A percentile compares a stretch with the other conserved stretches of the same genome.
These are phyloP conservation scores for Micromussa lordhowensis DNA, from an alignment of 92 coral and sea anemone species.

Conservation along the genomic window DNA sequence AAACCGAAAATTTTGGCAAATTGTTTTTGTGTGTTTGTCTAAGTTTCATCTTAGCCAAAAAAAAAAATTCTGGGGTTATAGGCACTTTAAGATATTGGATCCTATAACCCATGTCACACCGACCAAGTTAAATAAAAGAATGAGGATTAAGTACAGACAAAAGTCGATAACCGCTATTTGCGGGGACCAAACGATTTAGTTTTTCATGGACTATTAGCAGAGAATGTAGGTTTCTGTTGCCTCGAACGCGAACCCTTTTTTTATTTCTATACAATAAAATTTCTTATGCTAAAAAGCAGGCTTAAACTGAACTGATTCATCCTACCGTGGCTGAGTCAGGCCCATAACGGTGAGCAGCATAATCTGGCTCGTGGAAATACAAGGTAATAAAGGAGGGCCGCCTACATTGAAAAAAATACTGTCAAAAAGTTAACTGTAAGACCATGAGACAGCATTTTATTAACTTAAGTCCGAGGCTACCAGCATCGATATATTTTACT, in stretches of 20 bases:
- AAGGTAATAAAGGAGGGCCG: conserved; percentile 81
- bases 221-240: not conserved
- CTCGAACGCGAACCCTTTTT: not conserved
- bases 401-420: conserved; percentile 43
- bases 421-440: not conserved
- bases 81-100: too few species aligned
- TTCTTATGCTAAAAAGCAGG: not conserved
- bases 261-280: not conserved
- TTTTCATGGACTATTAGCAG: too few species aligned
- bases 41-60: too few species aligned
- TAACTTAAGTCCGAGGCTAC: not conserved
- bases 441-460: not conserved
- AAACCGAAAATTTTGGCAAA: too few species aligned
- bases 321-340: conserved; percentile 77
- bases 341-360: conserved; percentile 73
- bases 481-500: too few species aligned
- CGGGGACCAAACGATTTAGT: too few species aligned
- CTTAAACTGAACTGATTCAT: not conserved
- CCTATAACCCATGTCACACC: too few species aligned
- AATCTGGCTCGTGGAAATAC: conserved; percentile 92
- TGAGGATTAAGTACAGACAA: too few species aligned
- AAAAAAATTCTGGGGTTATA: too few species aligned
- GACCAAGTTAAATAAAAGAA: too few species aligned
- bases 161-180: too few species aligned
- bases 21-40: too few species aligned